Evolutionary conservation across 2,113 vertebrate species (phyloP).

Genomic region (Caranx melampygus): DNA sequence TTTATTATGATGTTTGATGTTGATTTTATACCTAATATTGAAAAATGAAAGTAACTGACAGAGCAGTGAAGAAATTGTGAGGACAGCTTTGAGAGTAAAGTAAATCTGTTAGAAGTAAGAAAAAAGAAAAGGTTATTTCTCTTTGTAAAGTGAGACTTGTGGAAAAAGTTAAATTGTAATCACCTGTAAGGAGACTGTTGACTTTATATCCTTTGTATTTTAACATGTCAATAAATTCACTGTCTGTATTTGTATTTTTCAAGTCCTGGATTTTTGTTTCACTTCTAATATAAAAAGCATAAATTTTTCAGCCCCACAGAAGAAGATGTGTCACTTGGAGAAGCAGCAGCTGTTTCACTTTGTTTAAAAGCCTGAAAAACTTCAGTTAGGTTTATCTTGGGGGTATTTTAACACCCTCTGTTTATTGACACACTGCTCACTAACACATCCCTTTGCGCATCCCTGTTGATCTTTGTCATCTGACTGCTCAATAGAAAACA

Average conservation of each 20-base stretch:
- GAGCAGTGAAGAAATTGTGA: too few species aligned
- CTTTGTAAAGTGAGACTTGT: background rate
- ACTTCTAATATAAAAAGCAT: background rate
- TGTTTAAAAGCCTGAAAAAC: constrained; percentile 35
- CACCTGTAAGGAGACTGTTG: background rate
- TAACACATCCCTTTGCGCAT: background rate
- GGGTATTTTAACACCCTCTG: constrained; percentile 13
- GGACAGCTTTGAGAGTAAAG: too few species aligned
- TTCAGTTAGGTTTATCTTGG: background rate
- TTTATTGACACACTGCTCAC: constrained; percentile 25
- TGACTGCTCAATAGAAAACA: constrained; percentile 18
- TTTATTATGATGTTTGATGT: too few species aligned
- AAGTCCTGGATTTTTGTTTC: background rate
- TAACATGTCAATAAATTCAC: constrained; percentile 11
- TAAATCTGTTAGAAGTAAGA: too few species aligned
- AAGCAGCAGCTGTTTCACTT: background rate
- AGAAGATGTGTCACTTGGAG: background rate
- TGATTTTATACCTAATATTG: too few species aligned
- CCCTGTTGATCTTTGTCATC: constrained; percentile 49
- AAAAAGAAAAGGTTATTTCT: background rate
- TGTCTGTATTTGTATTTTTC: constrained; percentile 13
- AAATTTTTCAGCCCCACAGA: background rate
- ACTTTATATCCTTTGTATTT: background rate
- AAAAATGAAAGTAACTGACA: too few species aligned
- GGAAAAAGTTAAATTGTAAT: background rate